Evolutionary conservation across 2,113 vertebrate species (phyloP).

Genomic region (Nothocercus julius): DNA sequence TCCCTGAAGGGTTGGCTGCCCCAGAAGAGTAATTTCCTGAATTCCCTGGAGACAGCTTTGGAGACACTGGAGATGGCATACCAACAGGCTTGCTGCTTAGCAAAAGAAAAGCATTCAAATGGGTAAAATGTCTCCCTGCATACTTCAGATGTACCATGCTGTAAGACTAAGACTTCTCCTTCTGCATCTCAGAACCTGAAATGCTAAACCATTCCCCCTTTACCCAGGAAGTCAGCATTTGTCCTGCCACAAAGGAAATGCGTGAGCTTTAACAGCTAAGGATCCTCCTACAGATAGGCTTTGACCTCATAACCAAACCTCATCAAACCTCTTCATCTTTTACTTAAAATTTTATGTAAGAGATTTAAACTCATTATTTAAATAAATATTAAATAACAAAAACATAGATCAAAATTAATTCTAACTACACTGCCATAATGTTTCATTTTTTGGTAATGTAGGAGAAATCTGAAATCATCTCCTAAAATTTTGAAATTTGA

Average conservation of each 20-base stretch:
- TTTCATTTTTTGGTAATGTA: fast-evolving
- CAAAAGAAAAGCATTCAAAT: background rate
- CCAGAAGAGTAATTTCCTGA: conserved; percentile 90
- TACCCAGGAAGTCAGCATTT: background rate
- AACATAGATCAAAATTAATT: background rate
- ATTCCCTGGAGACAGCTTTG: conserved; percentile 95
- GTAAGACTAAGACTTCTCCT: background rate
- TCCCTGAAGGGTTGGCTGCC: conserved; percentile 86
- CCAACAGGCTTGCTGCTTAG: conserved; percentile 88
- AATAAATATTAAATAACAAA: background rate
- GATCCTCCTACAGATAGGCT: background rate
- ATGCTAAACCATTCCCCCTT: background rate
- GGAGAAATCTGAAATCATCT: background rate
- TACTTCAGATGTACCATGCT: fast-evolving
- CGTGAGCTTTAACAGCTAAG: background rate
- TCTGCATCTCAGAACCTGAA: background rate
- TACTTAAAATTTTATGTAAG: background rate
- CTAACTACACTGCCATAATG: background rate
- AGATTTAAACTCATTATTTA: background rate
- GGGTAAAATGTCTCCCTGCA: background rate
- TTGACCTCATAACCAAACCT: background rate
- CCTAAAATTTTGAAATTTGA: background rate
- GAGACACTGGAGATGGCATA: conserved; percentile 97
- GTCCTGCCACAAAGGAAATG: background rate
- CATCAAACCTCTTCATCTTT: background rate